phyloP scores from a whole-genome alignment of 2,797 vertebrate species.

The Acipenser ruthenus region DNA sequence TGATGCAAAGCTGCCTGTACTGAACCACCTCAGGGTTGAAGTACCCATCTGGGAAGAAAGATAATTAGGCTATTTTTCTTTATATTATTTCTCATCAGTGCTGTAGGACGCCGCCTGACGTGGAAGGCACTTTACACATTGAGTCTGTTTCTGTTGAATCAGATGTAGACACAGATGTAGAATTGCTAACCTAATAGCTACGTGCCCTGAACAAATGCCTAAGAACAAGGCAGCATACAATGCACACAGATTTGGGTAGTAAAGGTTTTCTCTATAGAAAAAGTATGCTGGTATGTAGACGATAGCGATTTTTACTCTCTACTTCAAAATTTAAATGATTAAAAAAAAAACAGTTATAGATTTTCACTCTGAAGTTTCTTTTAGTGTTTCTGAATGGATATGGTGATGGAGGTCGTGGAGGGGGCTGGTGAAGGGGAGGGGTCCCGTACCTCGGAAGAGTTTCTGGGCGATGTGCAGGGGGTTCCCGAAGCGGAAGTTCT shows the following conservation, averaged over 20 bases:
- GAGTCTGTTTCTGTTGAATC: too few species aligned
- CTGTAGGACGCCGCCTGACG: too few species aligned
- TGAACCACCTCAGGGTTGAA: conserved; percentile 96
- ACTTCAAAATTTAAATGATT: not conserved
- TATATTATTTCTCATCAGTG: too few species aligned
- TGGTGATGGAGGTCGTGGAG: not conserved
- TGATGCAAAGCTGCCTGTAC: conserved; percentile 85
- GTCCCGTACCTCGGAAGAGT: conserved; percentile 74
- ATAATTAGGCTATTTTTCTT: not conserved
- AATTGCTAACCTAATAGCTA: too few species aligned
- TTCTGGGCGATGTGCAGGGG: conserved; percentile 89
- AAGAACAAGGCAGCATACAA: too few species aligned
- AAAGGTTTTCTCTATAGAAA: too few species aligned
- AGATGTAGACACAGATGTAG: too few species aligned
- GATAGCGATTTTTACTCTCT: not conserved
- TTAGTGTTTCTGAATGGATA: not conserved
- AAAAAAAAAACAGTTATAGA: too few species aligned
- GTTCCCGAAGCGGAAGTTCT: conserved; percentile 85
- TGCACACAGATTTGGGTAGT: too few species aligned
- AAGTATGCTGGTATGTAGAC: too few species aligned
- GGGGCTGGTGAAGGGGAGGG: not conserved
- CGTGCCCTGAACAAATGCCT: too few species aligned
- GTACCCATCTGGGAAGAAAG: conserved; percentile 69
- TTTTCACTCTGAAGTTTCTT: too few species aligned
- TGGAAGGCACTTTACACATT: not conserved